phyloP scores from a whole-genome alignment of 2,797 vertebrate species.

The Arctocebus calabarensis region DNA sequence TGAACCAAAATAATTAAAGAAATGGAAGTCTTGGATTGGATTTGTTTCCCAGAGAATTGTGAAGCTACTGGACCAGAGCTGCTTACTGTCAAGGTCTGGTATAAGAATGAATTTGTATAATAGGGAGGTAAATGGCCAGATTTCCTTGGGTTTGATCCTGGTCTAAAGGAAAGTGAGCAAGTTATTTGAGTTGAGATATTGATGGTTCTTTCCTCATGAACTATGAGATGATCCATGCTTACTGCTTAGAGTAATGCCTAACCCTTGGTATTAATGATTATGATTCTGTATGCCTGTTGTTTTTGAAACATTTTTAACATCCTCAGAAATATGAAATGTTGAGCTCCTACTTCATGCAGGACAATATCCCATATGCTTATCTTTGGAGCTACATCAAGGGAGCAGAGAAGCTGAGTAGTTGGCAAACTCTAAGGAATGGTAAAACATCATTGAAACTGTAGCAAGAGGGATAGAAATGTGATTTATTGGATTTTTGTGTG shows the following conservation, averaged over 20 bases:
- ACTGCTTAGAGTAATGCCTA: background rate
- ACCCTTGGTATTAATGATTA: background rate
- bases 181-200: background rate
- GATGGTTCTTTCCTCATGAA: background rate
- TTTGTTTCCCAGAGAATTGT: slow-evolving; percentile 7
- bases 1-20: background rate
- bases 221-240: background rate
- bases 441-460: background rate
- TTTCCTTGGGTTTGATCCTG: background rate
- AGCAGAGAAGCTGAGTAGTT: background rate
- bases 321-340: background rate
- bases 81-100: background rate
- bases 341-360: background rate
- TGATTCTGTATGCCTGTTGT: background rate
- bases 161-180: background rate
- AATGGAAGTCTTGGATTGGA: background rate
- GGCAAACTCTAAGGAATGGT: background rate
- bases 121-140: background rate
- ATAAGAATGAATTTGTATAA: background rate
- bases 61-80: background rate
- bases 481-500: background rate
- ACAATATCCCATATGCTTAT: background rate
- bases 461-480: background rate
- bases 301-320: background rate
- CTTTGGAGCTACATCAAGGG: background rate